Conservation (phyloP, 2,888 invertebrate species). For the Dolichomitus sp. region DNA sequence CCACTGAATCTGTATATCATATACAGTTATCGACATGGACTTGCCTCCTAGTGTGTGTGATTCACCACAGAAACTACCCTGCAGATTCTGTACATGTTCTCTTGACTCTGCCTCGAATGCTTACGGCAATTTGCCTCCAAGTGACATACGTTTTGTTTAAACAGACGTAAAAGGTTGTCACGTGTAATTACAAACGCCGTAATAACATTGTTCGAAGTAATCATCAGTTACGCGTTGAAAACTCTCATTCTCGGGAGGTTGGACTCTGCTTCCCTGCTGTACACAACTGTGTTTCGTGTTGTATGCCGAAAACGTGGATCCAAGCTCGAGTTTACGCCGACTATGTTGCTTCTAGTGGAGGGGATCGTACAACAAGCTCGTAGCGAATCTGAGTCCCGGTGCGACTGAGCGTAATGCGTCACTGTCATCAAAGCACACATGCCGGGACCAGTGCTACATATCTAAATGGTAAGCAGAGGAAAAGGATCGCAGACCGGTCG, state of each 20-base stretch:
- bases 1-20: too few species aligned
- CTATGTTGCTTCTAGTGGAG: not conserved
- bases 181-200: conserved; percentile 54
- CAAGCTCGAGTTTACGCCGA: conserved; percentile 31
- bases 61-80: not conserved
- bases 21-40: not conserved
- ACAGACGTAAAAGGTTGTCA: not conserved
- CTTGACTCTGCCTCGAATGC: not conserved
- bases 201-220: conserved; percentile 80
- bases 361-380: not conserved
- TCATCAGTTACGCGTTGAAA: conserved; percentile 79
- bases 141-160: not conserved
- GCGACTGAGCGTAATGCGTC: conserved; percentile 79
- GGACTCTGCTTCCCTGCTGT: conserved; percentile 1
- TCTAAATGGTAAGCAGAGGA: conserved; percentile 44
- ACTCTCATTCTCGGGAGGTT: conserved; percentile 22
- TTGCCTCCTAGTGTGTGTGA: not conserved
- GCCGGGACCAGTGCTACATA: conserved; percentile 31
- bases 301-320: conserved; percentile 22
- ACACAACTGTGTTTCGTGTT: conserved; percentile 17
- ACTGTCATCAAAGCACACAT: conserved; percentile 82
- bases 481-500: conserved; percentile 33
- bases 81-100: not conserved
- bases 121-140: not conserved
- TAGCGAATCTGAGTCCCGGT: conserved; percentile 19